Evolutionary conservation across 2,888 invertebrate genomes (phyloP).

Genomic region (Mesorhabditis belari): DNA sequence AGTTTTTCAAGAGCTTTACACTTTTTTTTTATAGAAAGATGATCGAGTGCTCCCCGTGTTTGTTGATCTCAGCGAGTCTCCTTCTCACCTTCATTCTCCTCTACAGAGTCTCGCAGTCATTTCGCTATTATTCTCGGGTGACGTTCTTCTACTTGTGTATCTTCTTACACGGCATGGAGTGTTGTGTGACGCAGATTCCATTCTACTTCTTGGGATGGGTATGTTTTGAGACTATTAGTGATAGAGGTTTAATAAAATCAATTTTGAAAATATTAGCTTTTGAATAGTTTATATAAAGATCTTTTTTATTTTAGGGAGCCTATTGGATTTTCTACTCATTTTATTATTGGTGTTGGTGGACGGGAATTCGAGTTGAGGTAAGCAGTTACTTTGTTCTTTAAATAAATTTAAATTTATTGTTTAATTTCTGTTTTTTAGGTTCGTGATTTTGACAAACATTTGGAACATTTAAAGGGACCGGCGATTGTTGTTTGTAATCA

Average conservation of each 20-base stretch:
- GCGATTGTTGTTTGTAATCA: conserved; percentile 33
- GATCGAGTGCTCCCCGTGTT: neutral
- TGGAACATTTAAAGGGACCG: conserved; percentile 14
- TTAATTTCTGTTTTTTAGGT: neutral
- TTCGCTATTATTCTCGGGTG: conserved; percentile 20
- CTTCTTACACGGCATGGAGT: conserved; percentile 25
- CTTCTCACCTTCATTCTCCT: conserved; percentile 6
- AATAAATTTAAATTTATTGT: neutral
- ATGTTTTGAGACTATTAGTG: too few relatives aligned
- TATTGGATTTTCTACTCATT: conserved; percentile 25
- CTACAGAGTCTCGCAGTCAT: conserved; percentile 16
- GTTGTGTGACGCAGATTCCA: conserved; percentile 23
- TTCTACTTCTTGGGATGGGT: conserved; percentile 21
- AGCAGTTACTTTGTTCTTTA: neutral
- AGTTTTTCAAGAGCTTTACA: neutral
- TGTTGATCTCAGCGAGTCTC: neutral
- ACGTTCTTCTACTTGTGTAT: conserved; percentile 28
- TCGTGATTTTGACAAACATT: conserved; percentile 10
- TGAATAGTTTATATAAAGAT: neutral
- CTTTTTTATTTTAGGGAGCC: conserved; percentile 20
- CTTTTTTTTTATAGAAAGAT: too few relatives aligned
- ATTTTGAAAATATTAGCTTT: too few relatives aligned
- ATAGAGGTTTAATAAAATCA: too few relatives aligned
- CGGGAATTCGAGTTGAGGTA: conserved; percentile 23
- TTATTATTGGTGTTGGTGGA: conserved; percentile 29